Base-by-base conservation (phyloP, 2,888 invertebrate genomes). In the Hypselothyrea guttata region DNA sequence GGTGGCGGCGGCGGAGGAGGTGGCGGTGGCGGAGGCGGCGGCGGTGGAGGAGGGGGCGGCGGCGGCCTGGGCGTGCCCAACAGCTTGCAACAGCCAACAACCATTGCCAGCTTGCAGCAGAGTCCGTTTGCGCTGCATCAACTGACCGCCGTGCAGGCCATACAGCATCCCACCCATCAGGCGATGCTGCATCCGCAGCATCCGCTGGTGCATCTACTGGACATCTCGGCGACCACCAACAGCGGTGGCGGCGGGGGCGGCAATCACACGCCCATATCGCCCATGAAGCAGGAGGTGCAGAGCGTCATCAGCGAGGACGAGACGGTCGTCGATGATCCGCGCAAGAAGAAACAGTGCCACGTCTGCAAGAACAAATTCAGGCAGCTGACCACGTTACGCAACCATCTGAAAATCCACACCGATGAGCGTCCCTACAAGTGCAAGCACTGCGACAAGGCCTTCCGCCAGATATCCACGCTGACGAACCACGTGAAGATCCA, bases 291-390 rank as follows among this genome's bases (percentile, higher is more conserved):
- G 41, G 88, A 88, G 60, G 81, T 86, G 22, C 86, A 86, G 51
- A 86, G 76, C 45, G 87, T 87, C 28, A 85, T 88, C 44, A 82
- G 78, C 33, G 83, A 78, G 49, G 87, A 87, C 37, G 85, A 84
- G 28, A 60, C 74, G 37, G 73, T 86, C 15, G 88, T 88, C 18
- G 88, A 88, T 64, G 88, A 88, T 86, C 88, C 88, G 22, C 88
- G 88, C 9, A 88, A 88, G 49, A 88, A 88, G 73, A 88, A 88
- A 61, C 82, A 88, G 71, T 88, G 88, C 84, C 88, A 87, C 86
- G 86, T 88, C 61, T 88, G 88, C 75, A 88, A 88, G 64, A 88
- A 88, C 53, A 88, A 88, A 60, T 88, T 88, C 78, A 85, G 88
- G 12, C 88, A 88, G 45, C 55, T 88, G 59, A 88, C 88, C 45